These are phyloP conservation scores for Leptinotarsa rubiginosa DNA, from an alignment of 2,888 invertebrate species.

Conservation along the genomic window DNA sequence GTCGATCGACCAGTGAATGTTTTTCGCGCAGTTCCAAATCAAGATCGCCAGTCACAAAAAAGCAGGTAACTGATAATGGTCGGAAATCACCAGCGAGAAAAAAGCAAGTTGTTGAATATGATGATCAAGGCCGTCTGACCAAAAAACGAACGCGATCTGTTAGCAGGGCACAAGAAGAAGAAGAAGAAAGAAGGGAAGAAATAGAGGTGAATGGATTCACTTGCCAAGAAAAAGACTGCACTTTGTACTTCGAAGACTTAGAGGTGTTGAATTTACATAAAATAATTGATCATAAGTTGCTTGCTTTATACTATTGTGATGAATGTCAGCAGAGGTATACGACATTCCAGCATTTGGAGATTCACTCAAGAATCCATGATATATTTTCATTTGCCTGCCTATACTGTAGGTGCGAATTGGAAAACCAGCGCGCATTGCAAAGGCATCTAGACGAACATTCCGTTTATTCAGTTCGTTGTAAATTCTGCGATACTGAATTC, in stretches of 20 bases:
- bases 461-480: constrained; percentile 43
- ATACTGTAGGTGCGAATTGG: constrained; percentile 38
- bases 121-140: constrained; percentile 26
- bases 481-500: constrained; percentile 47
- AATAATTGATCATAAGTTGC: constrained; percentile 37
- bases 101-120: constrained; percentile 29
- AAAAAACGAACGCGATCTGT: constrained; percentile 42
- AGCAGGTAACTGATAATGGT: constrained; percentile 7
- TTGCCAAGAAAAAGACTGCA: constrained; percentile 40
- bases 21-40: constrained; percentile 17
- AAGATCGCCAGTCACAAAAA: constrained; percentile 23
- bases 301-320: constrained; percentile 33
- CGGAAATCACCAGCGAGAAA: constrained; percentile 19
- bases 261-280: constrained; percentile 43
- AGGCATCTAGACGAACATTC: constrained; percentile 44
- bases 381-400: constrained; percentile 39
- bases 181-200: constrained; percentile 28
- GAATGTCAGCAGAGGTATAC: constrained; percentile 40
- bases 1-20: constrained; percentile 14
- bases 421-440: constrained; percentile 36
- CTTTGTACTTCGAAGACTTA: constrained; percentile 38
- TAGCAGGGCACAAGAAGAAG: constrained; percentile 40
- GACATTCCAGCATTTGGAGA: constrained; percentile 33
- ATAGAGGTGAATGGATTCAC: constrained; percentile 29
- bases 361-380: constrained; percentile 39